Evolutionary conservation across 2,888 invertebrate species (phyloP), one percentile per base, ranked within the genome.

Genomic region (Onthophagus sagittarius): DNA sequence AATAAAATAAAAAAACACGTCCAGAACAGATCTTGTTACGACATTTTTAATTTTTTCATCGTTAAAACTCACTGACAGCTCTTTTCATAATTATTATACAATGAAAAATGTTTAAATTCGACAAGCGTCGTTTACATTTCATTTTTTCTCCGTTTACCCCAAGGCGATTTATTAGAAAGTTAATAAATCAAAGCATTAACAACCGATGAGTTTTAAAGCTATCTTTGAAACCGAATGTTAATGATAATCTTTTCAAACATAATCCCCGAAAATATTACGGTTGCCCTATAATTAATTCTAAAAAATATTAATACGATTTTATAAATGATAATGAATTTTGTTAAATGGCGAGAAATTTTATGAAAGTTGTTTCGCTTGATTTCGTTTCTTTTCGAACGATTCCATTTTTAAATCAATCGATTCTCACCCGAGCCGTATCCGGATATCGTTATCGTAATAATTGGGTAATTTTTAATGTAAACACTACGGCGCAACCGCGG

Each of bases 231-330:
- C 39, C 39, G 23, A 23, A 23, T 23, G 23, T 23, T 23, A 23
- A 23, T 23, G 23, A 23, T 23, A 23, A 23, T 23, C 23, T 23
- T 23, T 23, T 23, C 23, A 23, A 23, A 23, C 23, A 23, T 23
- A 23, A 23, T 23, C 23, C 23, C 3, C 23, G 3, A 23, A 23
- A 23, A 23, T 23, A 23, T 23, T 23, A 23, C 23, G 23, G 23
- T 23, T 23, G 23, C 15, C 67, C 6, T 15, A n/a, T 69, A 72
- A 72, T 72, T 69, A 63, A 71, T 62, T 71, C 62, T 15, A 72
- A 64, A 53, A 67, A 23, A 3, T 23, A 23, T 23, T 23, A 23
- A 23, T 23, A 23, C 23, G 23, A 23, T 23, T 23, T 23, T 23
- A 23, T 23, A 23, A 23, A 23, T 23, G 23, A 23, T 23, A 23